Conservation (phyloP, 2,888 invertebrate species). For the Choristoneura rosaceana region DNA sequence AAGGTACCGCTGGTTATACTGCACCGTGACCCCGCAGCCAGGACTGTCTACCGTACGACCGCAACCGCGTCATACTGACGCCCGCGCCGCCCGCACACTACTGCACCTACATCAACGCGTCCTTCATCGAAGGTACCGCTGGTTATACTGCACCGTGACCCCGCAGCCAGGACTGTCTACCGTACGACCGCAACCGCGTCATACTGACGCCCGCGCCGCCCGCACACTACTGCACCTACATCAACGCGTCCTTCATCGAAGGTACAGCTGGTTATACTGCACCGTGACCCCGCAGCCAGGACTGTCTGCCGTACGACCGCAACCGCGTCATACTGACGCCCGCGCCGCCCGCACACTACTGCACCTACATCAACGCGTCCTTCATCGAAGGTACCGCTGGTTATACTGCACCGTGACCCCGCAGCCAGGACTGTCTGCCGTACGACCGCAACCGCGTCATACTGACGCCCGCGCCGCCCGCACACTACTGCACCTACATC, state of each 20-base stretch:
- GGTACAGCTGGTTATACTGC: slow-evolving; percentile 63
- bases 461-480: slow-evolving; percentile 93
- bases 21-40: slow-evolving; percentile 83
- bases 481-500: slow-evolving; percentile 96
- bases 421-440: slow-evolving; percentile 92
- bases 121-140: slow-evolving; percentile 91
- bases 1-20: slow-evolving; percentile 77
- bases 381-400: slow-evolving; percentile 90
- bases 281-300: slow-evolving; percentile 85
- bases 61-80: slow-evolving; percentile 95
- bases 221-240: slow-evolving; percentile 95
- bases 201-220: slow-evolving; percentile 95
- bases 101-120: slow-evolving; percentile 97
- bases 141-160: no score
- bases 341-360: slow-evolving; percentile 93
- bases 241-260: slow-evolving; percentile 97
- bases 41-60: slow-evolving; percentile 93
- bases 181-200: slow-evolving; percentile 96
- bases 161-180: slow-evolving; percentile 91
- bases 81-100: slow-evolving; percentile 94
- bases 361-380: slow-evolving; percentile 97
- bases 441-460: slow-evolving; percentile 97
- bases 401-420: slow-evolving; percentile 50
- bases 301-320: slow-evolving; percentile 94
- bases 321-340: slow-evolving; percentile 97